Conservation (phyloP, 2,113 vertebrate genomes). For the Strix uralensis region DNA sequence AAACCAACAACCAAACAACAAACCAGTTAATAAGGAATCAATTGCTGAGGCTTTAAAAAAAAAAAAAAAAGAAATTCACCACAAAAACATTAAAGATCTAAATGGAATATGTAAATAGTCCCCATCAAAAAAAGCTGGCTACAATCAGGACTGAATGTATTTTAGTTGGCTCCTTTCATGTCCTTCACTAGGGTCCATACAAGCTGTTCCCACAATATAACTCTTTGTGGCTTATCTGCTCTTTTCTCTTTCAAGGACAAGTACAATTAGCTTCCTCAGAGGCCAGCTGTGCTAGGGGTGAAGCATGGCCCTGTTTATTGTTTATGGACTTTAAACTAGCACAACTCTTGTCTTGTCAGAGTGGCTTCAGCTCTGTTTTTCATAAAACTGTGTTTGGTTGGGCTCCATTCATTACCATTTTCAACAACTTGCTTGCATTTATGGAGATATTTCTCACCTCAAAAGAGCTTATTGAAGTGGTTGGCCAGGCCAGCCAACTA, state of each 20-base stretch:
- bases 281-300: background rate
- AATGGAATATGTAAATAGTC: constrained; percentile 9
- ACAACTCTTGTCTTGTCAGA: background rate
- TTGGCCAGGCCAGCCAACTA: background rate
- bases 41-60: background rate
- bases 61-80: background rate
- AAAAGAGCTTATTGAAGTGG: background rate
- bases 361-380: background rate
- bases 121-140: background rate
- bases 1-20: background rate
- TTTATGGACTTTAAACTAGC: background rate
- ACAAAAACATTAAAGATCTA: background rate
- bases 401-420: background rate
- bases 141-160: background rate
- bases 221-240: constrained; percentile 19
- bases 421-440: background rate
- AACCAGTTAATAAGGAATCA: background rate
- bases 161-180: constrained; percentile 30
- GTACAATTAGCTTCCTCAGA: background rate
- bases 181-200: background rate
- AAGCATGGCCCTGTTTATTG: background rate
- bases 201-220: constrained; percentile 13
- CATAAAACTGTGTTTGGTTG: background rate
- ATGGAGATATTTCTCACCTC: background rate
- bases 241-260: constrained; percentile 22